Conservation (phyloP, 2,797 vertebrate genomes). For the Philypnodon macrostomus region DNA sequence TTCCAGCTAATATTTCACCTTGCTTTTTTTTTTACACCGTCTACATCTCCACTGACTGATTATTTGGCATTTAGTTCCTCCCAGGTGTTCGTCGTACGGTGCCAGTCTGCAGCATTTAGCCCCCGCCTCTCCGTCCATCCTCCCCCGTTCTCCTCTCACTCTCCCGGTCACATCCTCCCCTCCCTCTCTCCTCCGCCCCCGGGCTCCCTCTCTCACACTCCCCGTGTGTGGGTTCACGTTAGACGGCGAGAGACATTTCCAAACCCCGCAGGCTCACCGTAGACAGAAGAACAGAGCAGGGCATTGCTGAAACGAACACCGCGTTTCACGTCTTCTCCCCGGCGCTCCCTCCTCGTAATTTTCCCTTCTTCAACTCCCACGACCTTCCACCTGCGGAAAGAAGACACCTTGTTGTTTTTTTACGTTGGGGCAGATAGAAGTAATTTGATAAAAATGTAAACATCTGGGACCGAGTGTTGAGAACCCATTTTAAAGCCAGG, state of each 20-base stretch:
- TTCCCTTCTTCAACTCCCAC: background rate
- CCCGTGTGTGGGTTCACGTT: slow-evolving; percentile 10
- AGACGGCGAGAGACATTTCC: slow-evolving; percentile 34
- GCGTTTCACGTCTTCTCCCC: background rate
- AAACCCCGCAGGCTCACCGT: slow-evolving; percentile 7
- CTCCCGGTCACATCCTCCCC: background rate
- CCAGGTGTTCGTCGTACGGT: slow-evolving; percentile 12
- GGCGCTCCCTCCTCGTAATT: background rate
- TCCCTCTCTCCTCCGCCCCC: background rate
- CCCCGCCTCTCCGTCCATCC: background rate
- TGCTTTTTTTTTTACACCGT: slow-evolving; percentile 1
- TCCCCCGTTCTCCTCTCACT: background rate
- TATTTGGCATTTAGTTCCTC: background rate
- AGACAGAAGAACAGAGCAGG: slow-evolving; percentile 10
- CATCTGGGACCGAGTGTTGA: slow-evolving; percentile 1
- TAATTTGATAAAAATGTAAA: background rate
- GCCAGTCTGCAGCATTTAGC: background rate
- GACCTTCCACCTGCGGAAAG: slow-evolving; percentile 28
- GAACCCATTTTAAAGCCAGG: slow-evolving; percentile 14
- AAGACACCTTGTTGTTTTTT: background rate
- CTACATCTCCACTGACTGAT: background rate
- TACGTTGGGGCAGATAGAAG: background rate
- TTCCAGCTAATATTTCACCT: background rate
- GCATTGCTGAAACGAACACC: background rate
- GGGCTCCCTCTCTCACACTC: background rate